Evolutionary conservation across 2,888 invertebrate species (phyloP).

Genomic region (Lithophane ornitopus): DNA sequence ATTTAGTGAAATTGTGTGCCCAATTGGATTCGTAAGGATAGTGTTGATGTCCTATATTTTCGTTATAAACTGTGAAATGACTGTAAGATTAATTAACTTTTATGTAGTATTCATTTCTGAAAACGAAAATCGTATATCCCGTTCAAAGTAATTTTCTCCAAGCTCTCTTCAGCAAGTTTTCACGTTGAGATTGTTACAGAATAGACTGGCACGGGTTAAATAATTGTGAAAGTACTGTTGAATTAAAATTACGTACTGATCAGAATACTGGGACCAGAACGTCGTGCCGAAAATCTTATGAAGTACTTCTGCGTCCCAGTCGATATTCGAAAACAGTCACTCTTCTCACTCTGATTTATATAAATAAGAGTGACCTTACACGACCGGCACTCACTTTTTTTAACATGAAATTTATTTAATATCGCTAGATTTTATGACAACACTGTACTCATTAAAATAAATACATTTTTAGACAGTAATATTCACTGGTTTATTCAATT

Average conservation of each 20-base stretch:
- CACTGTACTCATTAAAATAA: not conserved
- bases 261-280: not conserved
- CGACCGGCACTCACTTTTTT: not conserved
- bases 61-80: not conserved
- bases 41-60: not conserved
- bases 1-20: constrained; percentile 8
- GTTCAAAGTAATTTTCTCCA: not conserved
- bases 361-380: not conserved
- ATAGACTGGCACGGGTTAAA: no score
- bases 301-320: not conserved
- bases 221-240: no score
- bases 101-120: not conserved
- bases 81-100: not conserved
- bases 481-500: not conserved
- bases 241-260: not conserved
- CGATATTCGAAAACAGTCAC: not conserved
- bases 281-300: not conserved
- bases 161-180: not conserved
- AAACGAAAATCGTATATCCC: not conserved
- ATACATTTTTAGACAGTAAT: not conserved
- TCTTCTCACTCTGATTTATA: not conserved
- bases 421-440: not conserved
- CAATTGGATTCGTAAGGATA: constrained; percentile 3
- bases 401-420: constrained; percentile 25
- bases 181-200: not conserved